phyloP scores from a whole-genome alignment of 2,113 vertebrate genomes.

The Conger conger region DNA sequence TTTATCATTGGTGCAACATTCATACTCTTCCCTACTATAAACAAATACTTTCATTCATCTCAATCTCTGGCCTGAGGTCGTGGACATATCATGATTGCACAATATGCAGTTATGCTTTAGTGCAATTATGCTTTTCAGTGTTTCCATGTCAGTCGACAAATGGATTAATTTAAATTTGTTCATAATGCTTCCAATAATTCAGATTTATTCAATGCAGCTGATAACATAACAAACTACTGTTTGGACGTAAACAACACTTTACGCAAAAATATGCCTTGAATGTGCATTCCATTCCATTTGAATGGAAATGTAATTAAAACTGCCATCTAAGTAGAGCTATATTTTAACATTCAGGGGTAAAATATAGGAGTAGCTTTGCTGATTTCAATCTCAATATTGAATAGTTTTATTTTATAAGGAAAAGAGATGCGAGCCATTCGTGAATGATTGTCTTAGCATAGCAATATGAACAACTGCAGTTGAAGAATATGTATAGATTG shows the following conservation, averaged over 20 bases:
- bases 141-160: background rate
- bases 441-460: background rate
- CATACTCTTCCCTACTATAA: background rate
- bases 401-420: background rate
- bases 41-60: background rate
- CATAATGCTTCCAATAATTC: background rate
- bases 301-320: background rate
- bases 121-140: background rate
- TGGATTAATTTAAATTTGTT: background rate
- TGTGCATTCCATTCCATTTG: background rate
- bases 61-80: background rate
- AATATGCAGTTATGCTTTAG: too few relatives aligned
- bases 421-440: background rate
- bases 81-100: background rate
- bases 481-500: background rate
- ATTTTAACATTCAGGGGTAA: background rate
- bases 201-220: background rate
- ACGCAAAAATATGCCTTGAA: background rate
- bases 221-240: background rate
- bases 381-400: background rate
- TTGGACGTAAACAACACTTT: background rate
- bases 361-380: background rate
- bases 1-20: background rate
- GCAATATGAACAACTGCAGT: background rate
- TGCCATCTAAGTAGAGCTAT: background rate